A percentile compares a stretch with the other conserved stretches of the same genome.
Conservation (phyloP, 2,888 invertebrate species). For the Pteria penguin region DNA sequence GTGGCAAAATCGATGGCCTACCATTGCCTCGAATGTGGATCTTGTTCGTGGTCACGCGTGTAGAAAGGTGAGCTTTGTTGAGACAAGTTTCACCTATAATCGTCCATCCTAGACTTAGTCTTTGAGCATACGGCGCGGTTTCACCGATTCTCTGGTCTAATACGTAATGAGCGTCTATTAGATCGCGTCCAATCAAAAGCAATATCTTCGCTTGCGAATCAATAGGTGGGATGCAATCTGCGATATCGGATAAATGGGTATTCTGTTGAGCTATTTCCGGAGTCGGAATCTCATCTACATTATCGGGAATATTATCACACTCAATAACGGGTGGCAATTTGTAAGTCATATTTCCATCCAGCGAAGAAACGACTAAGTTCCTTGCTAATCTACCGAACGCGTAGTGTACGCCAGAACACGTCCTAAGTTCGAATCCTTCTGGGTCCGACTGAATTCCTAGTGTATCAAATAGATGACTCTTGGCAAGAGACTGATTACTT, state of each 20-base stretch:
- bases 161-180: constrained; percentile 25
- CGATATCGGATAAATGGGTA: constrained; percentile 14
- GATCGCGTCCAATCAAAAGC: constrained; percentile 34
- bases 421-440: background rate
- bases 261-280: background rate
- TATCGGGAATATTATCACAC: constrained; percentile 19
- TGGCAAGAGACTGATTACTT: constrained; percentile 10
- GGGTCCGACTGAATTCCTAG: background rate
- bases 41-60: background rate
- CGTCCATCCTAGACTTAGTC: constrained; percentile 7
- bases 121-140: constrained; percentile 8
- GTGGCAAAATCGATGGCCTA: background rate
- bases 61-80: background rate
- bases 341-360: background rate
- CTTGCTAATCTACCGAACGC: constrained; percentile 1
- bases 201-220: constrained; percentile 15
- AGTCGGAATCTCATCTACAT: background rate
- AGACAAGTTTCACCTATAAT: constrained; percentile 9
- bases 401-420: constrained; percentile 5
- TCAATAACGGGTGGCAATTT: constrained; percentile 7
- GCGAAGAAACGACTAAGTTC: background rate
- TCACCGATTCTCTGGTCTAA: constrained; percentile 15
- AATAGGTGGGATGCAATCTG: constrained; percentile 7
- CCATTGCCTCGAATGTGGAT: background rate
- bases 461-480: constrained; percentile 8